Conservation (phyloP, 64 coral and sea anemone species). For the Anthopleura sola region DNA sequence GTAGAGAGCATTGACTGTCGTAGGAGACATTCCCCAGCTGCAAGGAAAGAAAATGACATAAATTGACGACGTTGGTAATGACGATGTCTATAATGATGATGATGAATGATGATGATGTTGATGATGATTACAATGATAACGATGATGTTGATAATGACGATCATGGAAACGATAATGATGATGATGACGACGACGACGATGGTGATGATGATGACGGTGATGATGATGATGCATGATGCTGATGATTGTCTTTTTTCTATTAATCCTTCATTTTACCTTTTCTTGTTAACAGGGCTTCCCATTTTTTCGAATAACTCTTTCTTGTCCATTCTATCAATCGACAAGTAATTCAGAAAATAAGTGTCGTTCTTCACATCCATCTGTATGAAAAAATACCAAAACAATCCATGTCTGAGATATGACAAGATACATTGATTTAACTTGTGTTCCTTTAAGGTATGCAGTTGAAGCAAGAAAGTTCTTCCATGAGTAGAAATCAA, state of each 20-base stretch:
- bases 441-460: too few relatives aligned
- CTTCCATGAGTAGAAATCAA: too few relatives aligned
- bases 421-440: not conserved
- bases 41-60: not conserved
- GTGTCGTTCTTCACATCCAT: not conserved
- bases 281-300: not conserved
- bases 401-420: too few relatives aligned
- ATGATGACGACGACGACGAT: too few relatives aligned
- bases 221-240: too few relatives aligned
- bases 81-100: too few relatives aligned
- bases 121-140: not conserved
- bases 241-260: too few relatives aligned
- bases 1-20: slow-evolving; percentile 2
- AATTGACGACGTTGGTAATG: too few relatives aligned
- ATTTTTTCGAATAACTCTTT: not conserved
- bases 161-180: too few relatives aligned
- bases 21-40: not conserved
- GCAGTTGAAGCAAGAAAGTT: too few relatives aligned
- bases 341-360: not conserved
- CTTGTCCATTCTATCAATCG: not conserved
- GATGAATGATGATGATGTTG: not conserved
- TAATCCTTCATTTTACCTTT: not conserved
- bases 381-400: not conserved
- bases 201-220: too few relatives aligned
- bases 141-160: too few relatives aligned